phyloP scores from a whole-genome alignment of 2,797 vertebrate species.

The Harpagifer antarcticus region DNA sequence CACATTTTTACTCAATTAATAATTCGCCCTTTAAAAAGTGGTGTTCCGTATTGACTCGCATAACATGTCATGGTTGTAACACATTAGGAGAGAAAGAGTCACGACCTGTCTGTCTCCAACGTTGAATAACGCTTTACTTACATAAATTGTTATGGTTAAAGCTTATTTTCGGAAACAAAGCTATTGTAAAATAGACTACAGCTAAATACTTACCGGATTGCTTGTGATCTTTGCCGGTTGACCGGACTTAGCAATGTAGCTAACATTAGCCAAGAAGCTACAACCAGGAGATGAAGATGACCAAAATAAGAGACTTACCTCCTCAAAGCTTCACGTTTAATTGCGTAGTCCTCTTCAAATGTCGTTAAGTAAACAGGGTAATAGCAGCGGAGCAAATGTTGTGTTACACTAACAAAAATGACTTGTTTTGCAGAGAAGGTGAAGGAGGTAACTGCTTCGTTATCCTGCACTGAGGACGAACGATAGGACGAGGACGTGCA shows the following conservation, averaged over 20 bases:
- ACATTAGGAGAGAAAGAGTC: not conserved
- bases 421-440: not conserved
- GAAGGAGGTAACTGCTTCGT: constrained; percentile 29
- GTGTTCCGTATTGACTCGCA: not conserved
- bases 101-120: not conserved
- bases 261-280: constrained; percentile 53
- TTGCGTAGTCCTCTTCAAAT: fast-evolving
- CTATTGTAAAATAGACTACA: fast-evolving
- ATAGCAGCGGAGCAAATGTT: fast-evolving
- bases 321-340: not conserved
- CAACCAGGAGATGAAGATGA: not conserved
- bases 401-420: not conserved
- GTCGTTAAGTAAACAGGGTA: too few relatives aligned
- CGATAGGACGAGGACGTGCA: constrained; percentile 70
- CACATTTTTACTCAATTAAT: not conserved
- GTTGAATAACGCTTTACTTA: fast-evolving
- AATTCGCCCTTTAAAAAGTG: not conserved
- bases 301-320: constrained; percentile 46
- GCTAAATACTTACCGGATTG: not conserved
- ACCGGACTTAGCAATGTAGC: constrained; percentile 23
- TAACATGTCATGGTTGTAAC: not conserved
- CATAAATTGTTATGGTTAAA: fast-evolving
- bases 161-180: fast-evolving
- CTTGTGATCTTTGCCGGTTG: constrained; percentile 38
- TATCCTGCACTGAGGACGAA: constrained; percentile 91